Percentiles rank a stretch among this genome's conserved stretches.
These are phyloP conservation scores for Poecilia gillii DNA, from an alignment of 2,797 vertebrate species.

Conservation along the genomic window DNA sequence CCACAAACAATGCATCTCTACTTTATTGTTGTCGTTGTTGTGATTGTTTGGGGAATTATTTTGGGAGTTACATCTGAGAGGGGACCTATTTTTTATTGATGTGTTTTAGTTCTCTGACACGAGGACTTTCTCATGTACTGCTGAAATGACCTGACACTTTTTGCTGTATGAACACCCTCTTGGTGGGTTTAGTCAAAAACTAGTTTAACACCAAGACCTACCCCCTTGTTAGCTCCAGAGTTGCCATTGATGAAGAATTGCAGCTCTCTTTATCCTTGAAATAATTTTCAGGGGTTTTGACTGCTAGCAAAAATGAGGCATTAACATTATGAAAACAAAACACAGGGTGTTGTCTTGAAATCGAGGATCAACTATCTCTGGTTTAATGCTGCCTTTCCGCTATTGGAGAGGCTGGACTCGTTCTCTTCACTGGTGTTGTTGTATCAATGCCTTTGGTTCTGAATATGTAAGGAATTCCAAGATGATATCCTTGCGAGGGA, in stretches of 20 bases:
- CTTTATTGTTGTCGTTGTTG: slow-evolving; percentile 77
- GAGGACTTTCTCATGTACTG: slow-evolving; percentile 60
- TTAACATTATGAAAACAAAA: slow-evolving; percentile 46
- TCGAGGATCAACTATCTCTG: slow-evolving; percentile 57
- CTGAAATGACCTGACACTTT: slow-evolving; percentile 58
- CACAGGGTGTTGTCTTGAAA: slow-evolving; percentile 42
- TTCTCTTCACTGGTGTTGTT: slow-evolving; percentile 51
- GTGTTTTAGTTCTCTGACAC: slow-evolving; percentile 63
- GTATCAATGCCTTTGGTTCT: slow-evolving; percentile 50
- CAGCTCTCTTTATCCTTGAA: slow-evolving; percentile 54
- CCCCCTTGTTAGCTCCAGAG: slow-evolving; percentile 70
- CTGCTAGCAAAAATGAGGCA: slow-evolving; percentile 45
- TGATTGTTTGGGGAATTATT: slow-evolving; percentile 76
- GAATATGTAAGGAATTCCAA: slow-evolving; percentile 54
- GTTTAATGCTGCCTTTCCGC: slow-evolving; percentile 67
- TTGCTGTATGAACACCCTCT: slow-evolving; percentile 45
- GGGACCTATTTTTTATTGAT: slow-evolving; percentile 45
- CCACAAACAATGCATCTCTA: slow-evolving; percentile 68
- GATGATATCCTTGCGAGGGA: slow-evolving; percentile 51
- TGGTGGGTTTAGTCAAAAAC: slow-evolving; percentile 54
- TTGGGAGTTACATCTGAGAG: slow-evolving; percentile 62
- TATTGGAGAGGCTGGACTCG: slow-evolving; percentile 34
- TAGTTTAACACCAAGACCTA: slow-evolving; percentile 54
- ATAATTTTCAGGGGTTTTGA: slow-evolving; percentile 49
- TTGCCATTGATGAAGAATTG: slow-evolving; percentile 83